phyloP scores from a whole-genome alignment of 2,113 vertebrate species.

The Hemiscyllium ocellatum region DNA sequence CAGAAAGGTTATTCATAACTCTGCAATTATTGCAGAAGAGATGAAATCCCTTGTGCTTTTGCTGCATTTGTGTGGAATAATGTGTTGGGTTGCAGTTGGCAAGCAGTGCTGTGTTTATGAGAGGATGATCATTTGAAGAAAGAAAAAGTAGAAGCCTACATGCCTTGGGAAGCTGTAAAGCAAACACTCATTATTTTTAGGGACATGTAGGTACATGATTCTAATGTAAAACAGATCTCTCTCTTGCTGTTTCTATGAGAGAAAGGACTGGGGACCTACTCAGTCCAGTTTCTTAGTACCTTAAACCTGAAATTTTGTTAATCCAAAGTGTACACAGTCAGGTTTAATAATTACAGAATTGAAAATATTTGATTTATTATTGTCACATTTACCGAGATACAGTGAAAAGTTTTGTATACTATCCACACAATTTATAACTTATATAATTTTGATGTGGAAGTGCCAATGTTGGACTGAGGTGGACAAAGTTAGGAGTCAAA shows the following conservation, averaged over 20 bases:
- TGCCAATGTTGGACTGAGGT: no score
- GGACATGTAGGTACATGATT: constrained; percentile 24
- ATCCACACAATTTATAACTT: no score
- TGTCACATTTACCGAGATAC: no score
- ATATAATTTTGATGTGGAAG: no score
- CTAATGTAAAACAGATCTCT: constrained; percentile 9
- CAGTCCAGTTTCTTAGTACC: background rate
- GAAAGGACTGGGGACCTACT: background rate
- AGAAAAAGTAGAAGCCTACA: background rate
- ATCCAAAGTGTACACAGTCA: background rate
- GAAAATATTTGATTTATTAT: background rate
- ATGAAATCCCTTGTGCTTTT: background rate
- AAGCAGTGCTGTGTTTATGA: background rate
- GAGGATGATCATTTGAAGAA: background rate
- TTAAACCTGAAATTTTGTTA: background rate
- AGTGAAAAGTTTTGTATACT: no score
- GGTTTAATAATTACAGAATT: background rate
- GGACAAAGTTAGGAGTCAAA: no score
- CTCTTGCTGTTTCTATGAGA: background rate
- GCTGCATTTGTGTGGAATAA: background rate
- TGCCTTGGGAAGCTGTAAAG: constrained; percentile 12
- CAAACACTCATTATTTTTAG: constrained; percentile 33
- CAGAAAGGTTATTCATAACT: background rate
- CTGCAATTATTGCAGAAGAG: background rate
- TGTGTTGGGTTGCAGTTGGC: background rate